Conservation (phyloP, 2,888 invertebrate species). For the Cephus pulcher region DNA sequence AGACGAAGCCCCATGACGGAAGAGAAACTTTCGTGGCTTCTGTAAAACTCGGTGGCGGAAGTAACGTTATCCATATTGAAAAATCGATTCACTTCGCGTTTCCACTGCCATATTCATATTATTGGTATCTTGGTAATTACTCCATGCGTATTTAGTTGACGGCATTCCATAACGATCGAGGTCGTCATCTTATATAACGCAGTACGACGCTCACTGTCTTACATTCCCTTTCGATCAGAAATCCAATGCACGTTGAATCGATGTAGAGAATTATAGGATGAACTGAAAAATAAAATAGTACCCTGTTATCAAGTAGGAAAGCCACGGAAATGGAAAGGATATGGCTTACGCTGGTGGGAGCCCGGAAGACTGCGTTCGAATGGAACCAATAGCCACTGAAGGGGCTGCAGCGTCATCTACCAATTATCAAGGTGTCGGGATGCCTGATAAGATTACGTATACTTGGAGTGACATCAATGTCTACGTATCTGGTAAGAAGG, state of each 20-base stretch:
- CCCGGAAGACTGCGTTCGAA: slow-evolving; percentile 34
- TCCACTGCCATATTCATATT: neutral
- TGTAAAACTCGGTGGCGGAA: neutral
- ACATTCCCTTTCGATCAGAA: neutral
- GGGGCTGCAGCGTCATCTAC: slow-evolving; percentile 22
- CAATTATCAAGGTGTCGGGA: slow-evolving; percentile 11
- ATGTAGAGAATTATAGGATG: neutral
- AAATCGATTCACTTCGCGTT: neutral
- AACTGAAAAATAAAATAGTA: neutral
- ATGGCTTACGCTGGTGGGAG: slow-evolving; percentile 6
- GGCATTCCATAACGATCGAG: neutral
- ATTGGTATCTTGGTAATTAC: neutral
- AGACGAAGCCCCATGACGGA: neutral
- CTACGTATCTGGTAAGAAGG: slow-evolving; percentile 72
- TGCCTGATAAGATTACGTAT: slow-evolving; percentile 72
- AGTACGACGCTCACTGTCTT: neutral
- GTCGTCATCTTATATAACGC: neutral
- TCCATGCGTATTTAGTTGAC: neutral
- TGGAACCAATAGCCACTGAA: slow-evolving; percentile 33
- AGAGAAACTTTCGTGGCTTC: neutral
- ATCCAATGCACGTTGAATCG: neutral
- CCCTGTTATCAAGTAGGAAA: neutral
- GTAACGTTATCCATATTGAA: neutral
- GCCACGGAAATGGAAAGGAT: neutral
- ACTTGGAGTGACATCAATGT: slow-evolving; percentile 86